Evolutionary conservation across 1,140 invertebrate species (phyloP).

Genomic region (Dreissena polymorpha): DNA sequence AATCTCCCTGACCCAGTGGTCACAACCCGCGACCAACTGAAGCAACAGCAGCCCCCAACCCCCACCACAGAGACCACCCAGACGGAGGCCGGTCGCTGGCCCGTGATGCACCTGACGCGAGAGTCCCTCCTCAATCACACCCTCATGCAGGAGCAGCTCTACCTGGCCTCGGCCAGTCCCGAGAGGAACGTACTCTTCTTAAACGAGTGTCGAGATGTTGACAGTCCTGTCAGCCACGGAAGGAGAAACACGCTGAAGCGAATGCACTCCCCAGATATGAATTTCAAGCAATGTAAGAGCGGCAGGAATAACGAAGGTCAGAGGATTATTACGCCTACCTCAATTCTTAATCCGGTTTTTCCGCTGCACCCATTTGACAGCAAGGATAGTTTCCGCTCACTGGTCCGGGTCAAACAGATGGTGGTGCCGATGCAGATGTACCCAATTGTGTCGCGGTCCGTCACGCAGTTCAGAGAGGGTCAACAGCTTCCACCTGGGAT

Average conservation of each 20-base stretch:
- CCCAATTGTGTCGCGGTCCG: slow-evolving; percentile 25
- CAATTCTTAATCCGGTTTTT: slow-evolving; percentile 55
- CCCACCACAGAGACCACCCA: background rate
- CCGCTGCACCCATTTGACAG: slow-evolving; percentile 24
- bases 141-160: slow-evolving; percentile 71
- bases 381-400: background rate
- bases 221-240: slow-evolving; percentile 1
- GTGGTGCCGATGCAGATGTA: slow-evolving; percentile 50
- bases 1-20: slow-evolving; percentile 13
- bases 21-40: slow-evolving; percentile 26
- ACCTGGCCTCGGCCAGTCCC: slow-evolving; percentile 65
- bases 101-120: slow-evolving; percentile 62
- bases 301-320: slow-evolving; percentile 16
- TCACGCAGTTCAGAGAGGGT: background rate
- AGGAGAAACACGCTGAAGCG: slow-evolving; percentile 53
- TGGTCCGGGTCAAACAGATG: slow-evolving; percentile 8
- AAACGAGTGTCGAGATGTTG: slow-evolving; percentile 42
- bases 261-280: slow-evolving; percentile 53
- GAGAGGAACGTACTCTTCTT: slow-evolving; percentile 51
- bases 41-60: slow-evolving; percentile 7
- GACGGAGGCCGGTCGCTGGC: slow-evolving; percentile 25
- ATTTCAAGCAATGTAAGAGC: slow-evolving; percentile 13
- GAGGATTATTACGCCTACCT: background rate
- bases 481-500: background rate
- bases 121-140: slow-evolving; percentile 71